These are phyloP conservation scores for Micrasema longulum DNA, from an alignment of 1,140 invertebrate genomes.

Conservation along the genomic window DNA sequence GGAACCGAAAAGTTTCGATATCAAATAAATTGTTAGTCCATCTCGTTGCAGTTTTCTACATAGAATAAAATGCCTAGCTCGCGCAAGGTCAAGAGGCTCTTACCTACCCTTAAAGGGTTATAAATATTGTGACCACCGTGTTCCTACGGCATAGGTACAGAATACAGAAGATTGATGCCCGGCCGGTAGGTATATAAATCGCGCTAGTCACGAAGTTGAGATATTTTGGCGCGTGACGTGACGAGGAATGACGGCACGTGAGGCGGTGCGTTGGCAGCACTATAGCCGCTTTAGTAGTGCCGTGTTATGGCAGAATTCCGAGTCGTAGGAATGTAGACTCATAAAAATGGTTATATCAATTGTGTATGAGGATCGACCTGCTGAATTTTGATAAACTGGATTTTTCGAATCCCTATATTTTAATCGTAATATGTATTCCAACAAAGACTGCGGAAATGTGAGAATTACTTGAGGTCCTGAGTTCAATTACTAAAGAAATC, in stretches of 20 bases:
- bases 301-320: not conserved
- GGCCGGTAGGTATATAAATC: conserved; percentile 12
- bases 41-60: no score
- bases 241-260: conserved; percentile 17
- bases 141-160: not conserved
- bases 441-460: no score
- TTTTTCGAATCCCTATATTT: no score
- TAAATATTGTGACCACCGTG: not conserved
- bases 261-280: not conserved
- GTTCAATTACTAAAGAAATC: no score
- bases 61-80: no score
- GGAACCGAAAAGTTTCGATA: no score
- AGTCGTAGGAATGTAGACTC: conserved; percentile 24
- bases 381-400: not conserved
- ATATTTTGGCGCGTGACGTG: conserved; percentile 27
- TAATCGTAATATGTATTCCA: no score
- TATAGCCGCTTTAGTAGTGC: no score
- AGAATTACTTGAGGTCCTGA: no score
- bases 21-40: no score
- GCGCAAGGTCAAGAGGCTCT: no score
- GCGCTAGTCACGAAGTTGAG: conserved; percentile 25
- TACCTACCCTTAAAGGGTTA: no score
- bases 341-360: conserved; percentile 28
- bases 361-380: conserved; percentile 15
- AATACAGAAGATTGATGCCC: conserved; percentile 26